Base-by-base conservation (phyloP, 2,797 vertebrate species). In the Microtus californicus region DNA sequence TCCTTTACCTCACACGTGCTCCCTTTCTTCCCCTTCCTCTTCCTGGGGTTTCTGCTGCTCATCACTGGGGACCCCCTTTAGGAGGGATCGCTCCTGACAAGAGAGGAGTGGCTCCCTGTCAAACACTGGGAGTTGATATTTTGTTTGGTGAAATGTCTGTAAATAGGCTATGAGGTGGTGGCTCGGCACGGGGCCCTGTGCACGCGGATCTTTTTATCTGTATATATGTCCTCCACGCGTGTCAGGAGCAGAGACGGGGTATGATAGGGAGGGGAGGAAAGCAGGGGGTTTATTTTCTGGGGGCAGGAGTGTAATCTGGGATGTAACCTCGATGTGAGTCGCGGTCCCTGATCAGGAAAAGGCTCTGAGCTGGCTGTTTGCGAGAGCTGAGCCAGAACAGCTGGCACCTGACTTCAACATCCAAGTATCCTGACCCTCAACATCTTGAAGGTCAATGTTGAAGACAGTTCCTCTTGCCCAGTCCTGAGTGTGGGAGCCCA, bases 71-170 rank as follows among this genome's bases (percentile, higher is more conserved):
- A 95, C 93, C 97, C 94, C 63, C 90, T 92, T 94, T 54, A 48
- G 89, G 94, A 94, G 87, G 93, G 92, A 85, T 93, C 2, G 1
- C 65, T 93, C 67, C 89, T 97, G 97, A 97, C 97, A 97, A 78
- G 96, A 93, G 93, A 88, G 97, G 97, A 90, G 96, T 96, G 76
- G 96, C 92, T 90, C 76, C 83, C 94, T 97, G 97, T 97, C 97
- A 97, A 97, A 98, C 92, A 95, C 12, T 74, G 89, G 95, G 90
- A 93, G 93, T 90, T 93, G 95, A 97, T 96, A 95, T 96, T 97
- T 95, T 97, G 95, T 97, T 97, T 95, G 93, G 95, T 87, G 77
- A 91, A 97, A 94, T 48, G 96, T 96, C 97, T 96, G 97, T 97
- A 97, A 97, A 97, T 96, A 93, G 95, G 92, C 94, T 96, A 71